Percentiles rank a stretch among this genome's conserved stretches.
Evolutionary conservation across 2,888 invertebrate genomes (phyloP).

Genomic region (Lasius platythorax): DNA sequence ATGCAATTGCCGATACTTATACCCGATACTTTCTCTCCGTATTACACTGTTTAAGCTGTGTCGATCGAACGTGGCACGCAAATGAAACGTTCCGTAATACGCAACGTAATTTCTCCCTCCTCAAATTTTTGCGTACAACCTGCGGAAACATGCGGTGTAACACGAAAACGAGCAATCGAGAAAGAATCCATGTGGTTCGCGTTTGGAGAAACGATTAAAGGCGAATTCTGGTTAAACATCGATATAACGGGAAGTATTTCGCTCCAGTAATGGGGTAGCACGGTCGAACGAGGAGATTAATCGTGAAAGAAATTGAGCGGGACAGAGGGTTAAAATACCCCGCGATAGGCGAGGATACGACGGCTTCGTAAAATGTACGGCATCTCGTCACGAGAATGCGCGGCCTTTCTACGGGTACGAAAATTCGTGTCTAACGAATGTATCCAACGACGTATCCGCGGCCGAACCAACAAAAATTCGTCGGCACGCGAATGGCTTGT

Average conservation of each 20-base stretch:
- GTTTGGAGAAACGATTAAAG: conserved; percentile 48
- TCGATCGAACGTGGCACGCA: conserved; percentile 25
- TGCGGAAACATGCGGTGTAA: neutral
- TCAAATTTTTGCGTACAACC: neutral
- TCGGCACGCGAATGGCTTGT: conserved; percentile 74
- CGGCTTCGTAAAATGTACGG: conserved; percentile 62
- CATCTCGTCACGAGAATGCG: conserved; percentile 65
- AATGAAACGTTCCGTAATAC: neutral
- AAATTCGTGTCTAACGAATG: conserved; percentile 31
- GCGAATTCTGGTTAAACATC: conserved; percentile 47
- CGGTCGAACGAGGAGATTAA: conserved; percentile 58
- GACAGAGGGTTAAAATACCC: conserved; percentile 44
- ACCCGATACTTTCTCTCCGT: conserved; percentile 16
- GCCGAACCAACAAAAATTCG: conserved; percentile 75
- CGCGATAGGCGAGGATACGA: conserved; percentile 53
- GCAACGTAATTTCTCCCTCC: conserved; percentile 13
- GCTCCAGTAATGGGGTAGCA: conserved; percentile 24
- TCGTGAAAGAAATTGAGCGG: conserved; percentile 61
- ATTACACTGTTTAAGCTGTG: neutral
- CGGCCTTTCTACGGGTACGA: conserved; percentile 20
- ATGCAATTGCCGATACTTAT: conserved; percentile 7
- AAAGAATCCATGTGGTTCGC: neutral
- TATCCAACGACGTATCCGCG: conserved; percentile 27
- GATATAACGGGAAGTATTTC: conserved; percentile 30
- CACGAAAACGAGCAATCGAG: conserved; percentile 18